Evolutionary conservation across 2,113 vertebrate species (phyloP), one percentile per base, ranked within the genome.

Genomic region (Hyaena hyaena): DNA sequence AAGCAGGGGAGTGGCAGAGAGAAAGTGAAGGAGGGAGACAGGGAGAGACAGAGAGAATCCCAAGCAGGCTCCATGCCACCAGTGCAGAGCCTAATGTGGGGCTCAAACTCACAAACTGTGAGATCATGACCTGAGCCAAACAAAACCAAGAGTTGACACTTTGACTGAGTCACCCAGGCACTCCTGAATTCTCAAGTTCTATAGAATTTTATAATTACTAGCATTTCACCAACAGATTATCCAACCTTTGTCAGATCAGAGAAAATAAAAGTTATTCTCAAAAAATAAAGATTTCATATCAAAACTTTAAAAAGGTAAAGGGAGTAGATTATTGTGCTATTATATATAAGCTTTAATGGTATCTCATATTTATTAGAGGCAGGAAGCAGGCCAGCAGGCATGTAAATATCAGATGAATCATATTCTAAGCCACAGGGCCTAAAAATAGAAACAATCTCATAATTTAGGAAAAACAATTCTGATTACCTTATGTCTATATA

Each of bases 381-480:
- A 84, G 61, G 39, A 9, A 80, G 33, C 28, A 88, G 19, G 21
- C 14, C 19, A 80, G 26, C 7, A 80, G 33, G 15, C 48, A 89
- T 33, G 15, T 3, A 28, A 82, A 10, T 73, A 81, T 90, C 19
- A 66, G 53, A 65, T 81, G 24, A 95, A 91, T 0, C 6, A 73
- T 45, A 90, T 33, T 97, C 24, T 90, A 94, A 94, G 26, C 88
- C 4, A 79, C 4, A 95, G 23, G 26, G 15, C 2, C 39, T 73
- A 43, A 90, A 93, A 84, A 33, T 8, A 89, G 31, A 82, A 88
- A 93, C 12, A 91, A 93, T 77, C 74, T 50, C 7, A 45, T 69
- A 90, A 83, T 96, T 88, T 93, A 88, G 55, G 24, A 77, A 97
- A 94, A 73, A 68, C 2, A 58, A 94, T 80, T 85, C 74, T 76